phyloP scores from a whole-genome alignment of 2,888 invertebrate genomes.

The Melieria picta region DNA sequence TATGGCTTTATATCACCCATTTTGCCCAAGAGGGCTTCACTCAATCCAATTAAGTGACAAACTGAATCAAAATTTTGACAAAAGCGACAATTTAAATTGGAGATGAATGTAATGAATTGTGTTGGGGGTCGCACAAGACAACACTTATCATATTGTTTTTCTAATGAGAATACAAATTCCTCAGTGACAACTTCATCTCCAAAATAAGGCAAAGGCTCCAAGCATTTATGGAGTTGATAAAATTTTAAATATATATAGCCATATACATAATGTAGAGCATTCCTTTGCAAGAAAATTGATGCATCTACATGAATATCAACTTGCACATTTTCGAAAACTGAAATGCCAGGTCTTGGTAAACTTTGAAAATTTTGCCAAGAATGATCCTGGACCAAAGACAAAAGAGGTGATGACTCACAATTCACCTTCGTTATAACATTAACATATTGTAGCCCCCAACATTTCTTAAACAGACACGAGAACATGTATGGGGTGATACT shows the following conservation, averaged over 20 bases:
- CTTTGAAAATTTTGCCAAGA: conserved; percentile 17
- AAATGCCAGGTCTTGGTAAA: neutral
- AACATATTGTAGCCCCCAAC: conserved; percentile 22
- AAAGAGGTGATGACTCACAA: conserved; percentile 4
- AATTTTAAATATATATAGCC: conserved; percentile 31
- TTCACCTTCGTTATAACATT: conserved; percentile 24
- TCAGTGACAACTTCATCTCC: conserved; percentile 12
- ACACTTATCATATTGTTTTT: conserved; percentile 30
- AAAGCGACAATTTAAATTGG: neutral
- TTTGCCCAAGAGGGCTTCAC: neutral
- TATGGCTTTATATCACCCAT: conserved; percentile 3
- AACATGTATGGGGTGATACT: conserved; percentile 21
- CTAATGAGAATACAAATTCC: conserved; percentile 25
- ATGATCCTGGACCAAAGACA: neutral
- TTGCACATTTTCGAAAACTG: conserved; percentile 3
- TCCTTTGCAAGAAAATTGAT: neutral
- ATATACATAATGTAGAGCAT: conserved; percentile 25
- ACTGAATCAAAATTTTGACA: neutral
- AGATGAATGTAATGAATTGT: neutral
- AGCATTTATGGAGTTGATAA: conserved; percentile 19
- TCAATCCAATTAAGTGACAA: neutral
- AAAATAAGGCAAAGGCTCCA: conserved; percentile 19
- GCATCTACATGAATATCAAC: neutral
- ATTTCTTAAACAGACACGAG: conserved; percentile 22
- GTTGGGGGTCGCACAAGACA: conserved; percentile 15